Conservation (phyloP, 2,888 invertebrate species). For the Automeris io region DNA sequence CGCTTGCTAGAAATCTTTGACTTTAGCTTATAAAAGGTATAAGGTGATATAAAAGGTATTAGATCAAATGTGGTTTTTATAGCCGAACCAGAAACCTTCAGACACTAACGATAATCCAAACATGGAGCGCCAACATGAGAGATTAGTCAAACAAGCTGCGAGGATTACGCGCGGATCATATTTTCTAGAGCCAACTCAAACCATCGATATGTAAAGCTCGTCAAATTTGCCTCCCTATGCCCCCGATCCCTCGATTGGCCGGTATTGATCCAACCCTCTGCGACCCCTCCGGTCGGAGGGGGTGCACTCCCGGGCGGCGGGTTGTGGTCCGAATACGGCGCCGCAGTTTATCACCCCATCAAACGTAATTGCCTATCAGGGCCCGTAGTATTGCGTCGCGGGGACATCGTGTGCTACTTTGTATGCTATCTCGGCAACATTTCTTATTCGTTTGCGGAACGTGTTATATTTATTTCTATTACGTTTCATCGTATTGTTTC, state of each 20-base stretch:
- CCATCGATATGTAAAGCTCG: constrained; percentile 16
- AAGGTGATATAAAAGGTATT: too few relatives aligned
- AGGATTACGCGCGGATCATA: constrained; percentile 7
- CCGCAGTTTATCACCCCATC: not conserved
- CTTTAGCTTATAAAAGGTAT: too few relatives aligned
- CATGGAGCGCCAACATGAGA: constrained; percentile 19
- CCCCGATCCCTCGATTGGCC: constrained; percentile 27
- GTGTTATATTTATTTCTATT: too few relatives aligned
- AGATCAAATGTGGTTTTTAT: too few relatives aligned
- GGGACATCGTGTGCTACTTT: too few relatives aligned
- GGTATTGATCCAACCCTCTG: constrained; percentile 33
- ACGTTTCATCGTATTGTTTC: too few relatives aligned
- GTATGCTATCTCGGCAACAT: too few relatives aligned
- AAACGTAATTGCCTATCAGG: not conserved
- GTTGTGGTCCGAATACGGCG: not conserved
- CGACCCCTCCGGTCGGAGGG: not conserved
- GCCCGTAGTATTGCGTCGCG: not conserved
- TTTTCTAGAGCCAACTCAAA: constrained; percentile 17
- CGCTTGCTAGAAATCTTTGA: too few relatives aligned
- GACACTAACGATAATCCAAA: constrained; percentile 26
- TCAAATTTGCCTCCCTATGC: constrained; percentile 27
- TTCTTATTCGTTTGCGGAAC: too few relatives aligned
- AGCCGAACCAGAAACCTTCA: too few relatives aligned
- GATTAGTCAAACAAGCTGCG: constrained; percentile 16
- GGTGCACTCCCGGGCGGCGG: not conserved